Evolutionary conservation across 2,888 invertebrate species (phyloP), one percentile per base, ranked within the genome.

Genomic region (Steinernema scapterisci): DNA sequence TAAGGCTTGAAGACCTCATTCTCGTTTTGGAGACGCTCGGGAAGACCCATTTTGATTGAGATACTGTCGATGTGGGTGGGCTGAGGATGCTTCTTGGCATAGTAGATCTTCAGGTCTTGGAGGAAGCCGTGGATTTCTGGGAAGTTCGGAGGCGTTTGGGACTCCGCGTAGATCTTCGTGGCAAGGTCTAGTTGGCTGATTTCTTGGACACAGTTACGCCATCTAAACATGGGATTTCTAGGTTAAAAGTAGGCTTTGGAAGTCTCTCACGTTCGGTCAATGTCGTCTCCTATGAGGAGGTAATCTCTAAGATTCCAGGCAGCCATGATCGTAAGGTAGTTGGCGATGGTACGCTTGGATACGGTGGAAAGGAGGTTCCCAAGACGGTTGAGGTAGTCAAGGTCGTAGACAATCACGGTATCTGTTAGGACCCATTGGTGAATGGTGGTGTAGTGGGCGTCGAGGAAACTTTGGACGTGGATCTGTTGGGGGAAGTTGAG

Each of bases 251-350:
- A 48, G 48, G 13, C 5, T 7, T 48, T 7, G 48, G 3, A 48
- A 13, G 11, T 3, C 1, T 16, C 63, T 5, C n/a, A 63, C 63
- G 63, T 63, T 63, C 63, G 11, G 31, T 63, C 63, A 25, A 16
- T 16, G 63, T 63, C 63, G 11, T 63, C 63, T 63, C 63, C 63
- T 16, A 63, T 31, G 13, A 63, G 63, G 27, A 63, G 63, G 16
- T 16, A 63, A 31, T 31, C 19, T 27, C 63, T 27, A 2, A 63
- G 16, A 25, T 63, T 63, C 63, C 63, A 63, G 31, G 63, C 63
- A 2, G 63, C 63, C 63, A 63, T 63, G 7, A 63, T 27, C 9
- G 63, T 63, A 6, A 63, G 19, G 63, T 63, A 63, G 63, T 63
- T 63, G 11, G 63, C 63, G 11, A 63, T 31, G 2, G 31, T 31